These are phyloP conservation scores for Zaprionus davidi DNA, from an alignment of 1,140 invertebrate species.

Conservation along the genomic window DNA sequence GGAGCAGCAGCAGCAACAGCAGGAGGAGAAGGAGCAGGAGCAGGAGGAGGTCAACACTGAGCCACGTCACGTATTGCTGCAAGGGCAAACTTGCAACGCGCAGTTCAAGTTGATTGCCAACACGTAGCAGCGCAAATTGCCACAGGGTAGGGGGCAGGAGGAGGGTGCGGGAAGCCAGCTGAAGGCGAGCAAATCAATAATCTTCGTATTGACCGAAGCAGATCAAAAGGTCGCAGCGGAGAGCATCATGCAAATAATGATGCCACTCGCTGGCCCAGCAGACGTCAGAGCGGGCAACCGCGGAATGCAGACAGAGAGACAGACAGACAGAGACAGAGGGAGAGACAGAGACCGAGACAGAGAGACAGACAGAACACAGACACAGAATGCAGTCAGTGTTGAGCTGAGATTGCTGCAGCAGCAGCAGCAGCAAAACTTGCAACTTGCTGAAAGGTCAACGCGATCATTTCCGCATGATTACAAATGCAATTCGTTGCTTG, in stretches of 20 bases:
- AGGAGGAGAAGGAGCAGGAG: constrained; percentile 13
- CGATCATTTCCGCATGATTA: constrained; percentile 83
- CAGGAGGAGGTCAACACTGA: constrained; percentile 14
- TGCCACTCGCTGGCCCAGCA: constrained; percentile 22
- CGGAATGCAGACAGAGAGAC: constrained; percentile 36
- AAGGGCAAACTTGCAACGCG: constrained; percentile 53
- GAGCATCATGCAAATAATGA: constrained; percentile 53
- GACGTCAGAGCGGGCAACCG: constrained; percentile 38
- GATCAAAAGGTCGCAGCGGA: constrained; percentile 73
- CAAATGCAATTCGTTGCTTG: constrained; percentile 66
- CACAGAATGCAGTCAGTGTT: constrained; percentile 5
- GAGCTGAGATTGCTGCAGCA: neutral
- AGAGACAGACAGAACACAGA: constrained; percentile 9
- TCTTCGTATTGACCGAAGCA: constrained; percentile 73
- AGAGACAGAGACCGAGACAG: too few relatives aligned
- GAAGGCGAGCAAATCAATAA: constrained; percentile 68
- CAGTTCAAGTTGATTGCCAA: constrained; percentile 71
- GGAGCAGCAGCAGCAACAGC: neutral
- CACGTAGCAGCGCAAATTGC: constrained; percentile 73
- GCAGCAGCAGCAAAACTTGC: constrained; percentile 19
- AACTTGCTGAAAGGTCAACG: constrained; percentile 77
- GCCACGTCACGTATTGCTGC: constrained; percentile 51
- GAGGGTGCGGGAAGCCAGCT: constrained; percentile 33
- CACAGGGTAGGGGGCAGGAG: neutral
- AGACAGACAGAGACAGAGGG: neutral